A percentile compares a stretch with the other conserved stretches of the same genome.
phyloP scores from a whole-genome alignment of 2,888 invertebrate species.

The Nephrotoma flavescens region DNA sequence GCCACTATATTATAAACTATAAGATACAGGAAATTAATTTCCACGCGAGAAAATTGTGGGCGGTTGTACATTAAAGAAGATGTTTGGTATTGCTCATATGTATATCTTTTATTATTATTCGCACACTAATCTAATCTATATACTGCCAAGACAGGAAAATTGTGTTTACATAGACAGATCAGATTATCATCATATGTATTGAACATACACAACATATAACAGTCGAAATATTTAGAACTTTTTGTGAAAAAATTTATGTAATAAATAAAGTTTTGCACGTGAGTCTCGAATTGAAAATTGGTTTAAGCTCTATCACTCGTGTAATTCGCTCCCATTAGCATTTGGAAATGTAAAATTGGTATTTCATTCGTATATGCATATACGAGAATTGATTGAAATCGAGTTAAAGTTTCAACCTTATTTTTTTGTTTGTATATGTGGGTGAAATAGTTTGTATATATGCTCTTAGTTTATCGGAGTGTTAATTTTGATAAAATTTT shows the following conservation, averaged over 20 bases:
- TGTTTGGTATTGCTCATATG: background rate
- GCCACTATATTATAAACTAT: background rate
- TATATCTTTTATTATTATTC: background rate
- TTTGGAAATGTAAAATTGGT: background rate
- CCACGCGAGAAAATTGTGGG: background rate
- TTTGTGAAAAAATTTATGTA: background rate
- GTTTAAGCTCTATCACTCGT: background rate
- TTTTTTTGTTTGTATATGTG: background rate
- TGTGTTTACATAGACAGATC: background rate
- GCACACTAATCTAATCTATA: background rate
- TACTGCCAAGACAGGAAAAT: background rate
- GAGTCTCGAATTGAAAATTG: background rate
- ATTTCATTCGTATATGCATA: background rate
- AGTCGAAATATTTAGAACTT: background rate
- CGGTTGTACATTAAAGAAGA: background rate
- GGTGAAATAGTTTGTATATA: background rate
- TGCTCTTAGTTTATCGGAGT: background rate
- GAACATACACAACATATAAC: background rate
- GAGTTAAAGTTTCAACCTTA: too few relatives aligned
- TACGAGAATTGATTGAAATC: background rate
- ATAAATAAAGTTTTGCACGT: background rate
- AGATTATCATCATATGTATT: background rate
- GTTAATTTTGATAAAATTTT: background rate
- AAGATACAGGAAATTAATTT: background rate
- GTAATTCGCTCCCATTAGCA: background rate